A percentile compares a stretch with the other conserved stretches of the same genome.
phyloP scores from a whole-genome alignment of 1,140 invertebrate genomes.

The Zaprionus africanus region DNA sequence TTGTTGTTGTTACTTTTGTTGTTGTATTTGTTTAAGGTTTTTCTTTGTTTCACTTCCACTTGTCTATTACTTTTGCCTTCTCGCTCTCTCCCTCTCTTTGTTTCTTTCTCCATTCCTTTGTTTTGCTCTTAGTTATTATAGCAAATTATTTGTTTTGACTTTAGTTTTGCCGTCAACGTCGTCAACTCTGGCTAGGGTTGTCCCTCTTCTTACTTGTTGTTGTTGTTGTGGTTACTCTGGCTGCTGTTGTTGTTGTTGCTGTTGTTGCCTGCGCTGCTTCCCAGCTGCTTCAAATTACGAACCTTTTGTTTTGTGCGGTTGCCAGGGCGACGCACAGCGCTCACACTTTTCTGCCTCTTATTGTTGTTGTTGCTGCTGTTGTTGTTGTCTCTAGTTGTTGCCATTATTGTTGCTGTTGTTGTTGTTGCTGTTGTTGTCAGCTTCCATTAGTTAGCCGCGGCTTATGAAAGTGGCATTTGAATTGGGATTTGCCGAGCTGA shows the following conservation, averaged over 20 bases:
- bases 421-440: slow-evolving; percentile 24
- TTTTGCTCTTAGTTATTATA: slow-evolving; percentile 75
- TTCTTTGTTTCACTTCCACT: slow-evolving; percentile 75
- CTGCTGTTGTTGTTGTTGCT: slow-evolving; percentile 19
- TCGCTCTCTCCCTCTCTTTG: slow-evolving; percentile 7
- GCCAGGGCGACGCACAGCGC: slow-evolving; percentile 40
- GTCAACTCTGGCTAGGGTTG: slow-evolving; percentile 26
- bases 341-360: slow-evolving; percentile 52
- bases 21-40: slow-evolving; percentile 38
- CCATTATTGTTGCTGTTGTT: slow-evolving; percentile 34
- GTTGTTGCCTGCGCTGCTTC: slow-evolving; percentile 50
- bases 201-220: slow-evolving; percentile 11
- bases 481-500: background rate
- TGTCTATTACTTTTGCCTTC: slow-evolving; percentile 60
- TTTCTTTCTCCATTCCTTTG: slow-evolving; percentile 37
- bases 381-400: slow-evolving; percentile 38
- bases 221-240: slow-evolving; percentile 11
- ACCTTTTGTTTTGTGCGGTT: slow-evolving; percentile 75
- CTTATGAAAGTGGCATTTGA: slow-evolving; percentile 39
- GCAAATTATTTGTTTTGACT: slow-evolving; percentile 82
- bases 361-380: slow-evolving; percentile 49
- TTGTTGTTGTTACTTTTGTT: slow-evolving; percentile 6
- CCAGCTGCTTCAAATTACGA: slow-evolving; percentile 78
- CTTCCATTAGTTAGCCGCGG: slow-evolving; percentile 29
- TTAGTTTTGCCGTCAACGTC: slow-evolving; percentile 68